These are phyloP conservation scores for Nomada goodeniana DNA, from an alignment of 2,888 invertebrate genomes.

Conservation along the genomic window DNA sequence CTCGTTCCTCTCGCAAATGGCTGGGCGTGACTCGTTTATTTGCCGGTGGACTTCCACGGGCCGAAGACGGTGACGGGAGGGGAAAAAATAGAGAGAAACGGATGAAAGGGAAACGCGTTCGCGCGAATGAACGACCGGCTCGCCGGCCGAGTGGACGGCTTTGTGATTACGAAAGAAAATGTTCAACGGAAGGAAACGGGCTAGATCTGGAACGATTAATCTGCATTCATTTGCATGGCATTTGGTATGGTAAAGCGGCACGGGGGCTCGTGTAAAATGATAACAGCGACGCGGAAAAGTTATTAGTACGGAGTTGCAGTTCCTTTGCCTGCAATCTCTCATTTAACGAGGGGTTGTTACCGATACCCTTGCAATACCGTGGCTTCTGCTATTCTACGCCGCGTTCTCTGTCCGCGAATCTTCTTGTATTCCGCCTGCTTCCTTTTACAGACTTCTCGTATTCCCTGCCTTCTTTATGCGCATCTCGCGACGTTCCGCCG, in stretches of 20 bases:
- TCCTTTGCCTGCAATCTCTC: constrained; percentile 36
- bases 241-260: constrained; percentile 40
- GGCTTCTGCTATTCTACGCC: neutral
- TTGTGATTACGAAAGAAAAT: constrained; percentile 58
- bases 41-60: constrained; percentile 56
- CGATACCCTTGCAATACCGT: constrained; percentile 24
- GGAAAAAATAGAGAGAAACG: neutral
- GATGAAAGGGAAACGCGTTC: constrained; percentile 35
- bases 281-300: constrained; percentile 54
- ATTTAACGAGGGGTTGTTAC: constrained; percentile 43
- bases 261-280: constrained; percentile 33
- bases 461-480: neutral
- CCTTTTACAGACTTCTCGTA: neutral
- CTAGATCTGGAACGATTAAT: constrained; percentile 57
- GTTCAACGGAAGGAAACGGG: constrained; percentile 37
- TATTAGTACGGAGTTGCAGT: constrained; percentile 46
- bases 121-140: constrained; percentile 54
- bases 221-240: constrained; percentile 60
- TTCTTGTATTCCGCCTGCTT: neutral
- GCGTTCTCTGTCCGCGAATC: neutral
- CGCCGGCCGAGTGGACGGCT: constrained; percentile 55
- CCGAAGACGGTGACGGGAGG: constrained; percentile 37
- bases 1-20: constrained; percentile 59
- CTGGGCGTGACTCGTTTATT: constrained; percentile 72
- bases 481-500: neutral